phyloP scores from a whole-genome alignment of 1,140 invertebrate genomes.

The Formica exsecta region DNA sequence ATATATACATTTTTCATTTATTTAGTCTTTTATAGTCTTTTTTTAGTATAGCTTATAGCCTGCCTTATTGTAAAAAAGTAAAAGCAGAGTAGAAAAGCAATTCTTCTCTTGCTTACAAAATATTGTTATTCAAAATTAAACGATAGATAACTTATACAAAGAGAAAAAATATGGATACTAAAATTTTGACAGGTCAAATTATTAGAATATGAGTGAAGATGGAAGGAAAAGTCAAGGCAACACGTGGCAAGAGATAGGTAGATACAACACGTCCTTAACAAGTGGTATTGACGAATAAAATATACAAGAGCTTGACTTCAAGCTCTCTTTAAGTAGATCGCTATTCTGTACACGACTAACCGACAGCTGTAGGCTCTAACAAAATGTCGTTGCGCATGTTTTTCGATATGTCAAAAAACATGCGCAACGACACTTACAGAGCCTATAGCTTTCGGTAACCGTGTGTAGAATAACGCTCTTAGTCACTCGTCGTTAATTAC shows the following conservation, averaged over 20 bases:
- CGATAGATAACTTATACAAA: neutral
- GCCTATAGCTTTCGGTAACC: too few relatives aligned
- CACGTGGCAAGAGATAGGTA: neutral
- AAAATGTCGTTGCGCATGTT: too few relatives aligned
- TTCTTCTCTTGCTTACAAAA: neutral
- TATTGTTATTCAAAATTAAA: constrained; percentile 12
- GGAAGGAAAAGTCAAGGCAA: neutral
- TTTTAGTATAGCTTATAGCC: neutral
- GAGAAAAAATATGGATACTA: neutral
- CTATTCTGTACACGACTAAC: too few relatives aligned
- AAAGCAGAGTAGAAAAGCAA: neutral
- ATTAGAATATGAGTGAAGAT: constrained; percentile 12
- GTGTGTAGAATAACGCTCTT: too few relatives aligned
- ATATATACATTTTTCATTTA: neutral
- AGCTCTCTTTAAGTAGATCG: neutral
- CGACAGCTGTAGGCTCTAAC: too few relatives aligned
- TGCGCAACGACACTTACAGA: too few relatives aligned
- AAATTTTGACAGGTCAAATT: neutral
- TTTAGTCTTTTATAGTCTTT: constrained; percentile 4
- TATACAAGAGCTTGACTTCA: neutral
- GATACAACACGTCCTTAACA: neutral
- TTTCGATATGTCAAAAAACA: too few relatives aligned
- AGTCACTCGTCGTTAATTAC: neutral
- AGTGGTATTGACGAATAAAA: neutral
- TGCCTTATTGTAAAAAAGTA: neutral